Evolutionary conservation across 2,888 invertebrate genomes (phyloP).

Genomic region (Dasypolia templi): DNA sequence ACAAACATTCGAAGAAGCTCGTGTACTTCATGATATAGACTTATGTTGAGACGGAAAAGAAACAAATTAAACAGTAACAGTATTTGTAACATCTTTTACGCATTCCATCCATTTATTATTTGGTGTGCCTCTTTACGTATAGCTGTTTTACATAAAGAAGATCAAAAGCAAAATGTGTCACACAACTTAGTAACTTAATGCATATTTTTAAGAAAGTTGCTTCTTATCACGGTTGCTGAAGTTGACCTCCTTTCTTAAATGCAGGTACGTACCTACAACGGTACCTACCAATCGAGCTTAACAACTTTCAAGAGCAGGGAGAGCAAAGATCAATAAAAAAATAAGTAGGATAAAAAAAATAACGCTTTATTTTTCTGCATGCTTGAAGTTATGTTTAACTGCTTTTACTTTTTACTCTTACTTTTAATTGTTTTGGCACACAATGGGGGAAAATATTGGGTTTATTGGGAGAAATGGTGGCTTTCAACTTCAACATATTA

Average conservation of each 20-base stretch:
- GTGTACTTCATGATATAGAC: neutral
- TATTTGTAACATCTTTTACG: too few relatives aligned
- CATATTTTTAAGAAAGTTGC: neutral
- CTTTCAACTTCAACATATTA: neutral
- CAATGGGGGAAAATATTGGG: neutral
- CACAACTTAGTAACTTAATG: too few relatives aligned
- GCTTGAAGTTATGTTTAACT: constrained; percentile 2
- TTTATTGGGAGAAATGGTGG: neutral
- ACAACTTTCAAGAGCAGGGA: neutral
- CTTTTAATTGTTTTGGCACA: constrained; percentile 15
- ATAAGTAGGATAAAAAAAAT: constrained; percentile 9
- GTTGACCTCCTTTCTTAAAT: constrained; percentile 5
- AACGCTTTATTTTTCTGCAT: constrained; percentile 7
- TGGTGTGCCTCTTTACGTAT: too few relatives aligned
- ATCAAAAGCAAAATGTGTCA: too few relatives aligned
- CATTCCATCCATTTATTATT: too few relatives aligned
- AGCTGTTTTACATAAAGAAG: too few relatives aligned
- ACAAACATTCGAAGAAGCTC: constrained; percentile 1
- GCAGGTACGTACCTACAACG: neutral
- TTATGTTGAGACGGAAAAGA: neutral
- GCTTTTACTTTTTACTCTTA: too few relatives aligned
- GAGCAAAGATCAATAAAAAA: neutral
- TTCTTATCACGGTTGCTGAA: constrained; percentile 3
- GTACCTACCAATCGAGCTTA: neutral
- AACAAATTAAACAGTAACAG: too few relatives aligned